phyloP scores from a whole-genome alignment of 2,797 vertebrate species.

The Dryobates pubescens region DNA sequence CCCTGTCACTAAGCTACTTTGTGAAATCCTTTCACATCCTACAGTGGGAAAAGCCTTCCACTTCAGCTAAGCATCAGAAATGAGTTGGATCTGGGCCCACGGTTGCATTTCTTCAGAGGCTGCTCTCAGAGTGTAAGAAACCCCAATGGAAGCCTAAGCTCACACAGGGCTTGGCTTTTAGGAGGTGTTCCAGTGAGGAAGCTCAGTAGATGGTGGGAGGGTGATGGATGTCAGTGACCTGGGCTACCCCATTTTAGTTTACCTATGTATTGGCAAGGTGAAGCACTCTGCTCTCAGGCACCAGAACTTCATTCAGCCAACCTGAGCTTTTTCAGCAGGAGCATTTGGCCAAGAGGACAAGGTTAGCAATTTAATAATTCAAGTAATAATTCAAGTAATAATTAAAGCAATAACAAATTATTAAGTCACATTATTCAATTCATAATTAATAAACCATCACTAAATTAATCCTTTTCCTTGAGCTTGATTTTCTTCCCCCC shows the following conservation, averaged over 20 bases:
- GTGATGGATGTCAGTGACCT: no score
- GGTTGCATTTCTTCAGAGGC: background rate
- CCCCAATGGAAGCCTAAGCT: background rate
- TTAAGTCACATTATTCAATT: background rate
- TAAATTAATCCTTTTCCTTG: background rate
- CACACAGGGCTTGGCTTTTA: background rate
- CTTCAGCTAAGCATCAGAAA: background rate
- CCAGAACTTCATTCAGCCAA: background rate
- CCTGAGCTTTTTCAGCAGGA: conserved; percentile 50
- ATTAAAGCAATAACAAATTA: no score
- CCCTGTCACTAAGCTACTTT: background rate
- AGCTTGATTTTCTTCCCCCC: background rate
- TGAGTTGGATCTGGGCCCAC: fast-evolving
- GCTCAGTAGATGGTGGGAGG: no score
- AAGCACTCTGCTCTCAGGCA: conserved; percentile 4
- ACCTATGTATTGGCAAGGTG: background rate
- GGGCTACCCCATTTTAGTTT: no score
- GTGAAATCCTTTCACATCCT: background rate
- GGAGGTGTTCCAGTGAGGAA: no score
- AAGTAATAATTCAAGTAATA: background rate
- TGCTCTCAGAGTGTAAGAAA: background rate
- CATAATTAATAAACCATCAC: background rate
- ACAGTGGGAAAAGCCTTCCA: background rate
- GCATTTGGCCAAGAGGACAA: conserved; percentile 52
- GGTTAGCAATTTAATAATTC: conserved; percentile 12